Evolutionary conservation across 2,113 vertebrate genomes (phyloP).

Genomic region (Laterallus jamaicensis): DNA sequence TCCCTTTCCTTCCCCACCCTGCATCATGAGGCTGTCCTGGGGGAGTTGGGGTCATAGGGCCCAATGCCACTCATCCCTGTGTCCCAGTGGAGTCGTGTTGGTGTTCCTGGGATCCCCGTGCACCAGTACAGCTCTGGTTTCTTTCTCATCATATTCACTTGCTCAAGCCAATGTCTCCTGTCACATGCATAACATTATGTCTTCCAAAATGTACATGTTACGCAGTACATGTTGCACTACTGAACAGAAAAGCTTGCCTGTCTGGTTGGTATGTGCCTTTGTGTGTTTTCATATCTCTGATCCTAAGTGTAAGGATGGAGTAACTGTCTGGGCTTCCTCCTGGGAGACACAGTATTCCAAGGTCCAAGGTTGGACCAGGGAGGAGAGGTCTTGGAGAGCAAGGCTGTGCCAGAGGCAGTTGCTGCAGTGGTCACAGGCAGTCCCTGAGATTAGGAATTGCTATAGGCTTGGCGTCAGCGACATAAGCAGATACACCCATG

Average conservation of each 20-base stretch:
- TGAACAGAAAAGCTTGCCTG: not conserved
- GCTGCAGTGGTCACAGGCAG: accelerated
- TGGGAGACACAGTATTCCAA: not conserved
- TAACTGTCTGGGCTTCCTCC: not conserved
- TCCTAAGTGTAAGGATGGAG: not conserved
- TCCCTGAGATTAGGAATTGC: not conserved
- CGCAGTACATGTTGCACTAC: accelerated
- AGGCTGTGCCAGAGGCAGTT: not conserved
- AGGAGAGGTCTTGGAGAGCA: not conserved
- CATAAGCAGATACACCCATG: not conserved
- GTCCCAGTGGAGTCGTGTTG: not conserved
- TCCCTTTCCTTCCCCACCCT: not conserved
- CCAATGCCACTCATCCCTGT: not conserved
- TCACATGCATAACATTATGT: not conserved
- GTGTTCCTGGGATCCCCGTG: not conserved
- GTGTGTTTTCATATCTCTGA: not conserved
- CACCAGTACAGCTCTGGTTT: not conserved
- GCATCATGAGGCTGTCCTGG: accelerated
- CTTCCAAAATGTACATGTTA: not conserved
- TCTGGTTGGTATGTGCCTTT: not conserved
- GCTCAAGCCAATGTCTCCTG: not conserved
- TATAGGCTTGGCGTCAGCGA: not conserved
- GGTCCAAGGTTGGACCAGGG: not conserved
- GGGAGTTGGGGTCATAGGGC: not conserved
- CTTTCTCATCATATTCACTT: not conserved